Evolutionary conservation across 2,888 invertebrate species (phyloP), one percentile per base, ranked within the genome.

Genomic region (Caenorhabditis imperialis): DNA sequence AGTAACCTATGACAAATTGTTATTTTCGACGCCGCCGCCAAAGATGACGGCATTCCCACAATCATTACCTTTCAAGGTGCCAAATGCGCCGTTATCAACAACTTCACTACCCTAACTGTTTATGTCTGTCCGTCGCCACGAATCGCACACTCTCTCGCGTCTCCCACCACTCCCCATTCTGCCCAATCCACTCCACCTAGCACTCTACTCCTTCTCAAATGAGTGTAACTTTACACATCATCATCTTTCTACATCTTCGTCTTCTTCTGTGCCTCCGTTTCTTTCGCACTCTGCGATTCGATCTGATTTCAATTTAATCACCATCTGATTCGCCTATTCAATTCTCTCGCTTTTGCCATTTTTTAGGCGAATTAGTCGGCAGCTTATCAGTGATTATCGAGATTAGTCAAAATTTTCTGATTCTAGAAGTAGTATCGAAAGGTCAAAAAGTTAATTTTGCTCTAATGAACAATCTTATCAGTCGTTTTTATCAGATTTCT

Each of bases 201-300:
- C 57, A 40, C 23, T 48, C 47, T 60, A 55, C 33, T 54, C n/a
- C n/a, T n/a, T n/a, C 60, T n/a, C 40, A 62, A 27, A 23, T 69
- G 35, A 51, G 62, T 62, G 62, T 62, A 63, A 63, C 42, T 62
- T 71, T 62, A 71, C 71, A 71, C 61, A 61, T 18, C 50, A 25
- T 71, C 71, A 54, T 48, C 44, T 55, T 61, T 53, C 60, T 45
- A 22, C 62, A 33, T 57, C 54, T 33, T 55, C 61, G 22, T 27
- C 33, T 45, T 37, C 23, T 18, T 42, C 35, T 55, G 8, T 18
- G 37, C 44, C 42, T 33, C 62, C 38, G 37, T 42, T 5, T 33
- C 50, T 25, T 30, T 57, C 25, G 27, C 45, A 25, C 33, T 50
- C 54, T 20, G 35, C 45, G 30, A 44, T 42, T 54, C 18, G 30